Evolutionary conservation across 2,113 vertebrate species (phyloP), one percentile per base, ranked within the genome.

Genomic region (Thalassoma bifasciatum): DNA sequence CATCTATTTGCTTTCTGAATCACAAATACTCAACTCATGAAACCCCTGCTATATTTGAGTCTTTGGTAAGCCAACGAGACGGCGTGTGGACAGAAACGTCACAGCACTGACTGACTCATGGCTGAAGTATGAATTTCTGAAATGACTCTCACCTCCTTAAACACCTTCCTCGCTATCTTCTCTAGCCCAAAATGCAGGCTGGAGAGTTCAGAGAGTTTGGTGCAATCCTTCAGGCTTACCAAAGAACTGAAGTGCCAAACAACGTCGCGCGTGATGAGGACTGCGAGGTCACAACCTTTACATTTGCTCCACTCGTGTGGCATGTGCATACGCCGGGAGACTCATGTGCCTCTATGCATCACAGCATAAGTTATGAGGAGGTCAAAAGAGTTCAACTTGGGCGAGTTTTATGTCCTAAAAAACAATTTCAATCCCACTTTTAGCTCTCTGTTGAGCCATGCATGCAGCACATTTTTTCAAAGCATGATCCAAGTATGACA

Each of bases 211-310:
- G 38, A 1, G 17, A 11, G 37, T 57, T 61, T n/a, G n/a, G 17
- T 24, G 58, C 23, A 49, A 54, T 37, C 46, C n/a, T 70, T 56
- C 36, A 1, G 23, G n/a, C n/a, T n/a, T n/a, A 59, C 38, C 38
- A 54, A 78, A 66, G 60, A 68, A 44, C 50, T 42, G 52, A 74
- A 72, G 59, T 46, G 53, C 42, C 50, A 54, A 79, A 65, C 57
- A 67, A 61, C 3, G 10, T 21, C 0, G 16, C 52, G 72, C 30
- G 71, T 54, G 63, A 62, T 11, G 58, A 51, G 58, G 58, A 80
- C 50, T 68, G 36, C 21, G 13, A 67, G 66, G 74, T 78, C 47
- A 44, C 57, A 17, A 73, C 79, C 73, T 84, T 68, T 52, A 58
- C 61, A 68, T 68, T 66, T 44, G 13, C 38, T 62, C 54, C 49